Evolutionary conservation across 2,888 invertebrate species (phyloP), one percentile per base, ranked within the genome.

Genomic region (Cyclophora punctaria): DNA sequence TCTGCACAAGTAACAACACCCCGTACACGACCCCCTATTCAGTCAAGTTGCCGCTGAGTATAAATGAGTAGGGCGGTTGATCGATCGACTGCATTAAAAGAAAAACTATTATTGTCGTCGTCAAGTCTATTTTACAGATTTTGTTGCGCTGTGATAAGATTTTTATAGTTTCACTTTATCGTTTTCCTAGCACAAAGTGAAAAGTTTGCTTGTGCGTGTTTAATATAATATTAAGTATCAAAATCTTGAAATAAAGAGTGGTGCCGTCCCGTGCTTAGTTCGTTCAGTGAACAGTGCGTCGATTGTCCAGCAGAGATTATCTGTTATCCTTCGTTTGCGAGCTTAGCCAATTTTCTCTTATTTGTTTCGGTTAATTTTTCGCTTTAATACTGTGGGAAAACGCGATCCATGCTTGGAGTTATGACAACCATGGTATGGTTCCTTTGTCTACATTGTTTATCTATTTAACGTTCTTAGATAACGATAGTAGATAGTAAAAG

Each of bases 381-480:
- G 68, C 69, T 76, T 77, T 76, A 55, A 64, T 71, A 62, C 72
- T 78, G 86, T 80, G 85, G 75, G 69, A 82, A 85, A 85, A 71
- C 85, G 83, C 85, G 83, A 87, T 83, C 87, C 85, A 88, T 88
- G 87, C 87, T 88, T 81, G 87, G 87, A 87, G 87, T 84, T 83
- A 88, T 88, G 87, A 87, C 87, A 82, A 88, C 87, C 84, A 86
- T 88, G 87, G 87, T 88, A 88, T 87, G 87, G 87, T 87, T 86
- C 80, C 87, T 87, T 88, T 88, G 87, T 87, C 81, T 85, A 82
- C 74, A 78, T 78, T 82, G 74, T 69, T 74, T 78, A 67, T 63
- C 66, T 72, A 77, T 69, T 77, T 37, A 37, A 73, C 66, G 76
- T 71, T 78, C 75, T 74, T 80, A 76, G 80, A 75, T 72, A 69